Evolutionary conservation across 2,113 vertebrate species (phyloP), one percentile per base, ranked within the genome.

Genomic region (Varanus salvator): DNA sequence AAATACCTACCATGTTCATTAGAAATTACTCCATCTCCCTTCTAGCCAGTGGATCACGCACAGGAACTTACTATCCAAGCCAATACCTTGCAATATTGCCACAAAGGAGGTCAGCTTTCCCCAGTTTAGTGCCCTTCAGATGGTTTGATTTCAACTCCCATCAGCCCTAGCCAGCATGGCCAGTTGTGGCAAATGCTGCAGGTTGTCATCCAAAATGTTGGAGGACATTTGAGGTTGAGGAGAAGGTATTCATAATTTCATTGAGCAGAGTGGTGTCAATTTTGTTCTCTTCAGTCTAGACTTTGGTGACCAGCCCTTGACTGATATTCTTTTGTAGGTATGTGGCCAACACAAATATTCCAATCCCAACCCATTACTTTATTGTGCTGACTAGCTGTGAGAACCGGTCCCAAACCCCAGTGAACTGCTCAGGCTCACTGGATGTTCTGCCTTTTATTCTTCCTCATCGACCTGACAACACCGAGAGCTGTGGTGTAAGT

Each of bases 401-500:
- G 90, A 90, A 99, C 93, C 87, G 31, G 0, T 91, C 83, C 57
- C 83, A 96, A 27, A 94, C 95, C 17, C 97, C 97, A 0, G 12
- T 92, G 0, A 86, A 91, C 77, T 99, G 99, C 75, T 6, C 83
- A 14, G 97, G 95, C 4, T 94, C 94, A 1, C 93, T 99, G 88
- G 96, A 97, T 17, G 97, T 90, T 60, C 85, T 94, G 6, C 94
- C 99, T 54, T 99, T 98, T 92, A 95, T 99, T 94, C 96, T 99
- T 87, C 99, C 99, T 71, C 98, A 99, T 94, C 96, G 97, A 89
- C 95, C 97, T 0, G 98, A 99, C 95, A 97, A 98, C 91, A 91
- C 94, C 12, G 99, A 99, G 96, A 98, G 97, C 90, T 99, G 99
- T 85, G 91, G 97, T 34, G 99, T 99, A 95, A 98, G 99, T 99